Percentiles rank a stretch among this genome's conserved stretches.
Evolutionary conservation across 2,888 invertebrate genomes (phyloP).

Genomic region (Stramonita haemastoma): DNA sequence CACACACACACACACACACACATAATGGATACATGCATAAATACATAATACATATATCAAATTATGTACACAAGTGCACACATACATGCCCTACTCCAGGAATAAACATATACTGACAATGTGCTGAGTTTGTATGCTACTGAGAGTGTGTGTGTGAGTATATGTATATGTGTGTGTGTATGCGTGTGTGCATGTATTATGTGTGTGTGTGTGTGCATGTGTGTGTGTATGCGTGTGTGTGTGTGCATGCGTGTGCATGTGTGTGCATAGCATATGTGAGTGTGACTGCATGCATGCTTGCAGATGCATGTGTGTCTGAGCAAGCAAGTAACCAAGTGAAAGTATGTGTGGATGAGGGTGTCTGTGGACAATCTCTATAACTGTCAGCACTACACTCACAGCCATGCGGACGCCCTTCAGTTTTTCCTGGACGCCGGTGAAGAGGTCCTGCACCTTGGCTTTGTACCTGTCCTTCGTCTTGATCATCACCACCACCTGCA

Average conservation of each 20-base stretch:
- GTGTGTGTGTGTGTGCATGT: neutral
- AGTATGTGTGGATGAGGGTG: too few species aligned
- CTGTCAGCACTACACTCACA: slow-evolving; percentile 37
- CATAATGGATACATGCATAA: too few species aligned
- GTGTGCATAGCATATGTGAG: neutral
- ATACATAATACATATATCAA: too few species aligned
- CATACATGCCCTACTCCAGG: too few species aligned
- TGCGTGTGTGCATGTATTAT: neutral
- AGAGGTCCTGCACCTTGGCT: slow-evolving; percentile 57
- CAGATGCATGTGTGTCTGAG: neutral
- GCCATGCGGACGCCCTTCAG: slow-evolving; percentile 46
- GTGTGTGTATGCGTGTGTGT: neutral
- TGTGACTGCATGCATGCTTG: neutral
- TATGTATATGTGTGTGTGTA: neutral
- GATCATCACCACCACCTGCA: slow-evolving; percentile 54
- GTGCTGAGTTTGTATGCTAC: neutral
- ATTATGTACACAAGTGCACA: too few species aligned
- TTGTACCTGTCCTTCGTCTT: slow-evolving; percentile 56
- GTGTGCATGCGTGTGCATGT: neutral
- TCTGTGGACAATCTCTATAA: too few species aligned
- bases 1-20: too few species aligned
- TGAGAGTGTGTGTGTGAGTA: neutral
- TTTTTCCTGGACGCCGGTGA: slow-evolving; percentile 50
- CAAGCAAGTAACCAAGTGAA: neutral
- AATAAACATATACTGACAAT: too few species aligned